Evolutionary conservation across 2,797 vertebrate species (phyloP), one percentile per base, ranked within the genome.

Genomic region (Alosa sapidissima): DNA sequence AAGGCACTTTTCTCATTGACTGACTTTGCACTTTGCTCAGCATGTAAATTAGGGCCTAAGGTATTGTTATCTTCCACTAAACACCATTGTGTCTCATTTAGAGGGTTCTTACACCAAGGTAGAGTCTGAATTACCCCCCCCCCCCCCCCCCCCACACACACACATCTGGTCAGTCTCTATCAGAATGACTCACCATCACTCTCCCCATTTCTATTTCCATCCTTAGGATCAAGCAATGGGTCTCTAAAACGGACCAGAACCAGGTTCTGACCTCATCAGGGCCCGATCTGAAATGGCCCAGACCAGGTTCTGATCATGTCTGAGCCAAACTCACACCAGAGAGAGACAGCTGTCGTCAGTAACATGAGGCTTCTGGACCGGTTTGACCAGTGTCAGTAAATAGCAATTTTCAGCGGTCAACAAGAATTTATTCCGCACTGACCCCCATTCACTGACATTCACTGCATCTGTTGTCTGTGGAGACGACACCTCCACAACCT

Each of bases 331-430:
- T 62, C 58, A 62, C n/a, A 8, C n/a, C n/a, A 62, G 6, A 62
- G 60, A 62, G 60, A 62, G 62, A 3, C 62, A 68, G 62, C 62
- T 68, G 62, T 65, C 10, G 1, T 28, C 62, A 3, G 28, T 65
- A 65, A 65, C 24, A 65, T 24, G 7, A 6, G 19, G 55, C 21
- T 5, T 21, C 55, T 60, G 5, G 55, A 24, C n/a, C 8, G n/a
- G n/a, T 62, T 62, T 62, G n/a, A 62, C 58, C 58, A 62, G 58
- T n/a, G n/a, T 62, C 58, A 62, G 58, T 62, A 62, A 62, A 62
- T 62, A 62, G 21, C 58, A 62, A 62, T 62, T 62, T 62, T 62
- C 58, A 62, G 58, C n/a, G 58, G 58, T 62, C 62, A 68, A 68
- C 62, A 68, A 13, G 28, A 68, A 68, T 68, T 28, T 68, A 68